phyloP scores from a whole-genome alignment of 2,797 vertebrate genomes.

The Sebastes iracundus region DNA sequence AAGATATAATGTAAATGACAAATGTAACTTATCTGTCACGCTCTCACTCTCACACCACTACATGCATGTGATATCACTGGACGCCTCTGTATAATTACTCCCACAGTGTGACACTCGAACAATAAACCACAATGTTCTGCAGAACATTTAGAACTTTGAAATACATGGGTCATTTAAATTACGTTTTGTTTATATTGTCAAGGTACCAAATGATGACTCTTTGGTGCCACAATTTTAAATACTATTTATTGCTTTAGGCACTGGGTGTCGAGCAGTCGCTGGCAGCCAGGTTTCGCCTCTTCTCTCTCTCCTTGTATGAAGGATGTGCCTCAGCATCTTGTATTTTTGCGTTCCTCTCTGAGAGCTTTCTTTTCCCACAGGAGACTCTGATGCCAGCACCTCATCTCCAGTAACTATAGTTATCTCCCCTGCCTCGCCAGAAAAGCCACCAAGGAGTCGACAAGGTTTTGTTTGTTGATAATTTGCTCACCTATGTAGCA shows the following conservation, averaged over 20 bases:
- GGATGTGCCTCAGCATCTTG: slow-evolving; percentile 12
- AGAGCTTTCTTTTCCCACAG: slow-evolving; percentile 79
- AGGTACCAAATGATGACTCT: neutral
- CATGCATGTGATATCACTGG: neutral
- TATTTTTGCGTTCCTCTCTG: slow-evolving; percentile 42
- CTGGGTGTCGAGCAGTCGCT: neutral
- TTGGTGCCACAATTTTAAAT: neutral
- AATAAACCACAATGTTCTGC: neutral
- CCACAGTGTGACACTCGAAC: neutral
- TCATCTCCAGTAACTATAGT: slow-evolving; percentile 85
- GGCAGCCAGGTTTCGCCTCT: slow-evolving; percentile 4
- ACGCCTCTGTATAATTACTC: neutral
- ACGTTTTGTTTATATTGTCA: neutral
- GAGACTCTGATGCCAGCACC: slow-evolving; percentile 76
- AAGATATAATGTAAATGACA: neutral
- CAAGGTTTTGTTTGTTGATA: slow-evolving; percentile 87
- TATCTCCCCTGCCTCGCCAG: slow-evolving; percentile 84
- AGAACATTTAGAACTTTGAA: neutral
- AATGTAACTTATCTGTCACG: neutral
- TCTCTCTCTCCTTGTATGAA: neutral
- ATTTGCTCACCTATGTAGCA: slow-evolving; percentile 56
- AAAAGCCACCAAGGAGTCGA: slow-evolving; percentile 85
- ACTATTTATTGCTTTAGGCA: neutral
- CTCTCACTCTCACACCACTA: neutral
- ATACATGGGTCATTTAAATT: neutral